Evolutionary conservation across 2,797 vertebrate species (phyloP).

Genomic region (Thamnophis elegans): DNA sequence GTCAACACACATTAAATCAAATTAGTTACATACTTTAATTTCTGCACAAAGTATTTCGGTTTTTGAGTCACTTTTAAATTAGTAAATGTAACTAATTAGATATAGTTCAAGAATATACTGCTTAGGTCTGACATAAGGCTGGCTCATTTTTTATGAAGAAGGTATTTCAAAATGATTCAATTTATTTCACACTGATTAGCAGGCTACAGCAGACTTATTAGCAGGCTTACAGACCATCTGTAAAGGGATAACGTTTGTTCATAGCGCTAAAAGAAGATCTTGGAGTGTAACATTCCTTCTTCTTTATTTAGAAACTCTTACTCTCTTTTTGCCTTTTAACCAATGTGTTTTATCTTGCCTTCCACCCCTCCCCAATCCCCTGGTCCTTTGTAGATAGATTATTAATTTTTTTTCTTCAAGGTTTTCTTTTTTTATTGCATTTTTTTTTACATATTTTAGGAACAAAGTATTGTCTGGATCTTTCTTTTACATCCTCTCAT

Average conservation of each 20-base stretch:
- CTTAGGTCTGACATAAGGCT: background rate
- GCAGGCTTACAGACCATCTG: too few species aligned
- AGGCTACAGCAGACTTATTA: too few species aligned
- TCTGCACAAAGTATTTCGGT: background rate
- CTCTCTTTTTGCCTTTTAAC: too few species aligned
- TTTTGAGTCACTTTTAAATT: background rate
- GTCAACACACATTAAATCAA: background rate
- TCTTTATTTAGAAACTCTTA: background rate
- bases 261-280: background rate
- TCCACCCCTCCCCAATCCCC: rapidly evolving
- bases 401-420: too few species aligned
- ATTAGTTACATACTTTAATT: background rate
- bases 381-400: slow-evolving; percentile 72
- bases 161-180: background rate
- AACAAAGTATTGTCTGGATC: too few species aligned
- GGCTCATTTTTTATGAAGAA: background rate
- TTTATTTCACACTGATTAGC: background rate
- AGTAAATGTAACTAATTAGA: background rate
- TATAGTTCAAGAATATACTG: background rate
- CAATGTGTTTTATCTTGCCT: background rate
- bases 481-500: too few species aligned
- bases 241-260: background rate
- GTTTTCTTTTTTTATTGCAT: too few species aligned
- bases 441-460: too few species aligned
- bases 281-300: background rate